Percentiles rank a stretch among this genome's conserved stretches.
Conservation (phyloP, 2,113 vertebrate genomes). For the Thunnus maccoyii region DNA sequence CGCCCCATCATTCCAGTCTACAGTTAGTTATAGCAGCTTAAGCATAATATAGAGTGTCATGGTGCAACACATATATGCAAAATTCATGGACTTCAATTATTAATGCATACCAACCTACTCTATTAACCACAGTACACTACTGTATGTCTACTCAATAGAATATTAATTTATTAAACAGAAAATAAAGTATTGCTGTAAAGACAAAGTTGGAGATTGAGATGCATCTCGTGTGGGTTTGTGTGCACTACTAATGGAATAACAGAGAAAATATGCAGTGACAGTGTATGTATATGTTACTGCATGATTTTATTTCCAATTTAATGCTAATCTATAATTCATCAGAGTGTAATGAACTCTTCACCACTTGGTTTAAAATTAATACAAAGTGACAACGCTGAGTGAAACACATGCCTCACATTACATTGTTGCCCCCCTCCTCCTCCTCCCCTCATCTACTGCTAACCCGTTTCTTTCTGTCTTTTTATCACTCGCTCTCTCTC, state of each 20-base stretch:
- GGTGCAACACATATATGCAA: constrained; percentile 34
- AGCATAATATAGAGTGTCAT: no score
- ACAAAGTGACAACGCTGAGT: constrained; percentile 71
- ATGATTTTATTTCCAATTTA: constrained; percentile 60
- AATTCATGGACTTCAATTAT: constrained; percentile 59
- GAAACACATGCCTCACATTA: constrained; percentile 72
- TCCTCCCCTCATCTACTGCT: constrained; percentile 9
- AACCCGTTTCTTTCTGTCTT: constrained; percentile 36
- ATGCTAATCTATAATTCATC: constrained; percentile 73
- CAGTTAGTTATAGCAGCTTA: no score
- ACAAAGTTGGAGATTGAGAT: background rate
- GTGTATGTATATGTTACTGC: constrained; percentile 45
- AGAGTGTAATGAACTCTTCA: constrained; percentile 70
- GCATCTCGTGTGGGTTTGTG: constrained; percentile 20
- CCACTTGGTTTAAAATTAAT: constrained; percentile 67
- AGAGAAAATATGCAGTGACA: background rate
- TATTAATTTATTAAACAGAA: constrained; percentile 10
- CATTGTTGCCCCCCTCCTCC: constrained; percentile 16
- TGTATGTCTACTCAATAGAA: background rate
- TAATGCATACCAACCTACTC: constrained; percentile 32
- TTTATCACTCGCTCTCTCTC: constrained; percentile 37
- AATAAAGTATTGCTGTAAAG: no score
- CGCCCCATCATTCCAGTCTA: no score
- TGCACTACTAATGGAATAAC: constrained; percentile 17
- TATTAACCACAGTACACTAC: constrained; percentile 1